A percentile compares a stretch with the other conserved stretches of the same genome.
These are phyloP conservation scores for Cichladusa arquata DNA, from an alignment of 2,113 vertebrate species.

Conservation along the genomic window DNA sequence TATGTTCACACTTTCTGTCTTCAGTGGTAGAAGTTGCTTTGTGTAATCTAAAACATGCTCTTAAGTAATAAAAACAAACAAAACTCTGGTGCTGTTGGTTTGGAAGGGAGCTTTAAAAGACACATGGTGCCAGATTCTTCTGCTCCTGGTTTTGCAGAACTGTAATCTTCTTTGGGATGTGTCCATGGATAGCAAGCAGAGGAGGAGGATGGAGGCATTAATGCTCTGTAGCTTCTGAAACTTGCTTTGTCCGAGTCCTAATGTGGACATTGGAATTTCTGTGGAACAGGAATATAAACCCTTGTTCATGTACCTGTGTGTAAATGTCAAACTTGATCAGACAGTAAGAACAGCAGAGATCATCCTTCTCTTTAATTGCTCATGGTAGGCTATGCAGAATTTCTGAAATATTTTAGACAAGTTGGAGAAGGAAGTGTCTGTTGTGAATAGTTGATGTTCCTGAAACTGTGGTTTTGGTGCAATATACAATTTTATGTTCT, in stretches of 20 bases:
- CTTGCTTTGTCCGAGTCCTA: neutral
- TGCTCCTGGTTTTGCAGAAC: neutral
- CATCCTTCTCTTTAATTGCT: neutral
- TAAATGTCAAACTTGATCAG: neutral
- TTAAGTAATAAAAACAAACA: neutral
- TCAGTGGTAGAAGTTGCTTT: neutral
- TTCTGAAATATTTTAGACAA: neutral
- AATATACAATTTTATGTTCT: neutral
- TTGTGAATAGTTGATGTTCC: neutral
- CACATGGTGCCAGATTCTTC: rapidly evolving
- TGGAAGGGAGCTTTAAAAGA: neutral
- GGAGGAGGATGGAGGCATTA: neutral
- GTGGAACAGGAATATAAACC: neutral
- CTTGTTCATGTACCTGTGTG: neutral
- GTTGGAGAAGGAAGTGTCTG: neutral
- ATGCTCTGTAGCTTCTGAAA: neutral
- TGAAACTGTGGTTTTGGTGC: neutral
- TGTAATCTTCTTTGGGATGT: neutral
- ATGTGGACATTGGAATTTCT: neutral
- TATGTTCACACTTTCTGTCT: neutral
- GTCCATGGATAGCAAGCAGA: neutral
- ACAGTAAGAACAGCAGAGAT: neutral
- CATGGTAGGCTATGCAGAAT: neutral
- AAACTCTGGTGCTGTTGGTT: neutral
- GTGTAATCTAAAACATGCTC: neutral